A percentile compares a stretch with the other conserved stretches of the same genome.
phyloP scores from a whole-genome alignment of 2,113 vertebrate species.

The Brachyhypopomus gauderio region DNA sequence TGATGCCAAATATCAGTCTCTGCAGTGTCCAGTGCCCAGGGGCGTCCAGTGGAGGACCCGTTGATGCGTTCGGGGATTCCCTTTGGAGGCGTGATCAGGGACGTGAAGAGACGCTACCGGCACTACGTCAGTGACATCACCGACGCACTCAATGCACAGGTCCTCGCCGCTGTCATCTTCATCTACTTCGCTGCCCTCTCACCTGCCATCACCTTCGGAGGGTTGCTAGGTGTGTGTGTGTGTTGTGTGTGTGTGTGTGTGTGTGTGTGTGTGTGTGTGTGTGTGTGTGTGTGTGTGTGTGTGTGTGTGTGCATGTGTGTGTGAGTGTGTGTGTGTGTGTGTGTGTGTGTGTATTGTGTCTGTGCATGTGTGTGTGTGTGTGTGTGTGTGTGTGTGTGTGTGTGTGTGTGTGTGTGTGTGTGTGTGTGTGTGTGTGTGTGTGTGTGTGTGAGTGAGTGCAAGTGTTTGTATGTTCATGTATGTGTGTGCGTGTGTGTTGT shows the following conservation, averaged over 20 bases:
- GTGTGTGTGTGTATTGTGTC: too few species aligned
- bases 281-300: too few species aligned
- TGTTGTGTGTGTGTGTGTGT: constrained; percentile 65
- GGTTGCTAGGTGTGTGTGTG: constrained; percentile 81
- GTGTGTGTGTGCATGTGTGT: too few species aligned
- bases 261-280: constrained; percentile 16
- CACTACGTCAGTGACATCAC: constrained; percentile 89
- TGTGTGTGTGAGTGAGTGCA: too few species aligned
- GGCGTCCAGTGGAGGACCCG: constrained; percentile 77
- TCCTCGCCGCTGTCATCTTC: constrained; percentile 90
- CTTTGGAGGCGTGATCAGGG: constrained; percentile 87
- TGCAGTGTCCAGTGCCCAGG: constrained; percentile 56
- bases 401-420: constrained; percentile 10
- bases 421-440: neutral
- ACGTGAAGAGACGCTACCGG: constrained; percentile 85
- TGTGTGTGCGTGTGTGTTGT: too few species aligned
- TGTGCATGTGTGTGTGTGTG: constrained; percentile 64
- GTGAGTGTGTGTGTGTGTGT: too few species aligned
- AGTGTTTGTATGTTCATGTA: too few species aligned
- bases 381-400: constrained; percentile 67
- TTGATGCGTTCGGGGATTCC: constrained; percentile 78
- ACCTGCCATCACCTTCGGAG: constrained; percentile 93
- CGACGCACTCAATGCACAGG: constrained; percentile 85
- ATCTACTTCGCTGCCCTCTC: constrained; percentile 97
- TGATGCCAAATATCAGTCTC: neutral